phyloP scores from a whole-genome alignment of 2,113 vertebrate species.

The Microcebus ravelobensis region DNA sequence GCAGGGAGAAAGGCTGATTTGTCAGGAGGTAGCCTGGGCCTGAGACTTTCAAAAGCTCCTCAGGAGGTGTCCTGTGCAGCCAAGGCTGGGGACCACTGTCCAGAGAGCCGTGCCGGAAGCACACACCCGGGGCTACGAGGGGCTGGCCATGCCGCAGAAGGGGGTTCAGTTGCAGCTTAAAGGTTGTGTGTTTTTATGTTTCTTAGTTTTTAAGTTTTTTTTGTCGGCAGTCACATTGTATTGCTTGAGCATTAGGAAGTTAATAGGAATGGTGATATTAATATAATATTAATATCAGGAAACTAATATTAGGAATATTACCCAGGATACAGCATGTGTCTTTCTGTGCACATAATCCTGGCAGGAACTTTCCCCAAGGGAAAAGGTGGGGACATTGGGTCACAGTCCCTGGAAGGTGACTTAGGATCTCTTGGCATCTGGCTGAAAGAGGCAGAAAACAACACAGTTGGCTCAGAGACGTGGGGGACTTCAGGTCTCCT shows the following conservation, averaged over 20 bases:
- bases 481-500: background rate
- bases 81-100: background rate
- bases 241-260: background rate
- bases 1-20: background rate
- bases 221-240: background rate
- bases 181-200: background rate
- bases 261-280: background rate
- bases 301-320: background rate
- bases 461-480: background rate
- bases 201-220: background rate
- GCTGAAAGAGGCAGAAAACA: background rate
- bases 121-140: background rate
- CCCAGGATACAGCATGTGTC: background rate
- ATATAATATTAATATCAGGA: background rate
- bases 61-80: fast-evolving
- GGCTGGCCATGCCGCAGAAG: background rate
- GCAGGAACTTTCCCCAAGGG: background rate
- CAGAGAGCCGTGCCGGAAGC: background rate
- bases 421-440: background rate
- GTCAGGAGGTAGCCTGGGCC: background rate
- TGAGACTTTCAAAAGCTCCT: background rate
- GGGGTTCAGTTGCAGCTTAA: background rate
- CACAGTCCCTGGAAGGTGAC: background rate
- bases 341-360: background rate
- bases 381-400: background rate